phyloP scores from a whole-genome alignment of 2,113 vertebrate genomes.

The western clawed frog (Xenopus tropicalis) region DNA sequence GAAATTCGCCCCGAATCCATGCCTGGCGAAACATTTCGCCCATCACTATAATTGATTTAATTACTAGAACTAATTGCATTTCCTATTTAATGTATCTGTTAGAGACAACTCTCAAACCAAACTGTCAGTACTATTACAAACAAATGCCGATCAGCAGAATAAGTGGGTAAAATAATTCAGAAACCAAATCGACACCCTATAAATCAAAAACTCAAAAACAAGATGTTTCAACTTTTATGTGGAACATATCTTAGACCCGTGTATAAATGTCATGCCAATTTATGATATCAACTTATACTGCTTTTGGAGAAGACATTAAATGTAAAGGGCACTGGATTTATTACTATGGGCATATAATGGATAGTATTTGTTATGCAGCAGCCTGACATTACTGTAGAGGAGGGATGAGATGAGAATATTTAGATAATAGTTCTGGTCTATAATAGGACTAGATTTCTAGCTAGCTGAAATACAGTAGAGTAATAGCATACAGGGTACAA shows the following conservation, averaged over 20 bases:
- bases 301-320: constrained; percentile 38
- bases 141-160: constrained; percentile 2
- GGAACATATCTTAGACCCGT: constrained; percentile 14
- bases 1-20: too few species aligned
- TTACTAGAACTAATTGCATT: too few species aligned
- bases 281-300: constrained; percentile 30
- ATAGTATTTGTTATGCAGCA: constrained; percentile 5
- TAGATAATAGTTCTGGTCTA: too few species aligned
- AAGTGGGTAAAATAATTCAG: constrained; percentile 12
- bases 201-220: constrained; percentile 18
- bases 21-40: too few species aligned
- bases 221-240: constrained; percentile 12
- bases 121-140: background rate
- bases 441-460: too few species aligned
- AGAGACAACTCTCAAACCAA: too few species aligned
- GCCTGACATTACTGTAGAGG: constrained; percentile 4
- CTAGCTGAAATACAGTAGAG: background rate
- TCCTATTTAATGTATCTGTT: too few species aligned
- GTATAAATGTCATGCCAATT: constrained; percentile 41
- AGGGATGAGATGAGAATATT: background rate
- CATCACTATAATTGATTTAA: too few species aligned
- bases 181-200: constrained; percentile 16
- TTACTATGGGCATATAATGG: constrained; percentile 26
- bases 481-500: background rate
- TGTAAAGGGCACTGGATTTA: constrained; percentile 39